Conservation (phyloP, 2,888 invertebrate species). For the Helicoverpa assulta region DNA sequence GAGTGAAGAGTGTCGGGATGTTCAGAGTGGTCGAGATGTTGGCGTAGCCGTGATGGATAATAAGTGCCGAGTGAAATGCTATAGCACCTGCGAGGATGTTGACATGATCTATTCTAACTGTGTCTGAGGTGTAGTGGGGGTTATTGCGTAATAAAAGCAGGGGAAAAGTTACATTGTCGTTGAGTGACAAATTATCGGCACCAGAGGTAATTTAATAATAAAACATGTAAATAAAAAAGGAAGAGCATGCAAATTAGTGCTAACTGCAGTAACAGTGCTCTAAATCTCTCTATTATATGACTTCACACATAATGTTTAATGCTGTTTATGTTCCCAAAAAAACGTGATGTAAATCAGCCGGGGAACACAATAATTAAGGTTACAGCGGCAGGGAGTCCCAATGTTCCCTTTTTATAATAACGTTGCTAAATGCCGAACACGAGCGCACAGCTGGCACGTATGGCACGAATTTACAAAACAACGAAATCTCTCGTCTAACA, state of each 20-base stretch:
- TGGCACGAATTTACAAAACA: conserved; percentile 14
- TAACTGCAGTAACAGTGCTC: background rate
- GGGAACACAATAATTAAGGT: conserved; percentile 31
- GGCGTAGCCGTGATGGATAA: conserved; percentile 47
- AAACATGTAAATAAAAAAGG: too few relatives aligned
- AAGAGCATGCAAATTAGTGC: too few relatives aligned
- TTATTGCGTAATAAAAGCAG: background rate
- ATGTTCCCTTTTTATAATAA: conserved; percentile 42
- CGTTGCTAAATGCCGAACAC: conserved; percentile 32
- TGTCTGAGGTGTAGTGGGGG: background rate
- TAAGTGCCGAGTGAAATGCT: conserved; percentile 38
- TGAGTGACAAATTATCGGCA: too few relatives aligned
- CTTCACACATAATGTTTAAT: background rate
- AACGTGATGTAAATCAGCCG: conserved; percentile 15
- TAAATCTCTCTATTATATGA: background rate
- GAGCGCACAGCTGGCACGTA: conserved; percentile 16
- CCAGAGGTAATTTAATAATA: too few relatives aligned
- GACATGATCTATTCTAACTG: background rate
- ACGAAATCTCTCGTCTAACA: conserved; percentile 5
- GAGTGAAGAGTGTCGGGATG: conserved; percentile 25
- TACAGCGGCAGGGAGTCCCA: conserved; percentile 14
- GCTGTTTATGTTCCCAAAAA: conserved; percentile 17
- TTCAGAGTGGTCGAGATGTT: conserved; percentile 29
- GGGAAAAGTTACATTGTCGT: too few relatives aligned
- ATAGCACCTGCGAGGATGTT: background rate